These are phyloP conservation scores for Camptogramma bilineatum DNA, from an alignment of 2,888 invertebrate genomes.

Conservation along the genomic window DNA sequence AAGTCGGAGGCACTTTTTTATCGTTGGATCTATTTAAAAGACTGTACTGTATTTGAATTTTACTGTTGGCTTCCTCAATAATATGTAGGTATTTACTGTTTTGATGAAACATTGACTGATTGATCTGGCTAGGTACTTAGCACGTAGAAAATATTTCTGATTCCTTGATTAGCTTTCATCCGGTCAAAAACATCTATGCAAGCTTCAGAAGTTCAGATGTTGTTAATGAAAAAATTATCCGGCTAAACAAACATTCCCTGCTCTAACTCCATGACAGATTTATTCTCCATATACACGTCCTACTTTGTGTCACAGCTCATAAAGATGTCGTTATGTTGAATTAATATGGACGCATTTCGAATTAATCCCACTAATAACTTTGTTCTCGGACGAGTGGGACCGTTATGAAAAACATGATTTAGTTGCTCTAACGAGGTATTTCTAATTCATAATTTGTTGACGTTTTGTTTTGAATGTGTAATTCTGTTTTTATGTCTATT, in stretches of 20 bases:
- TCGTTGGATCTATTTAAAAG: too few species aligned
- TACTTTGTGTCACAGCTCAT: slow-evolving; percentile 79
- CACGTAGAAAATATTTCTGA: too few species aligned
- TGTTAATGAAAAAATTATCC: slow-evolving; percentile 6
- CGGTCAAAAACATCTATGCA: too few species aligned
- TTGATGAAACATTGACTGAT: too few species aligned
- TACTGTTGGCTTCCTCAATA: too few species aligned
- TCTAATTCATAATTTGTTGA: slow-evolving; percentile 32
- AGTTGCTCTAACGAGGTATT: slow-evolving; percentile 42
- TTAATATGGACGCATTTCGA: slow-evolving; percentile 69
- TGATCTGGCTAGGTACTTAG: too few species aligned
- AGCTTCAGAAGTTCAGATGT: too few species aligned
- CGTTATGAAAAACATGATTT: slow-evolving; percentile 46
- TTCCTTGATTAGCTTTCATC: too few species aligned
- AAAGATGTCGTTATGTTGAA: slow-evolving; percentile 78
- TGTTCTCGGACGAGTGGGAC: slow-evolving; percentile 48
- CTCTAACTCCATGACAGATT: slow-evolving; percentile 69
- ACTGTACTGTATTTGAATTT: too few species aligned
- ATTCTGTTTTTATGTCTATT: slow-evolving; percentile 9
- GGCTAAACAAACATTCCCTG: neutral
- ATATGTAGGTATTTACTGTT: too few species aligned
- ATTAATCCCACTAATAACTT: slow-evolving; percentile 69
- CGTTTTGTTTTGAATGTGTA: slow-evolving; percentile 26
- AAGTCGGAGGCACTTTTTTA: too few species aligned
- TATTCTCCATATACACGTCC: slow-evolving; percentile 76